These are phyloP conservation scores for Crotalus helleri DNA, from an alignment of 2,113 vertebrate genomes.

Conservation along the genomic window DNA sequence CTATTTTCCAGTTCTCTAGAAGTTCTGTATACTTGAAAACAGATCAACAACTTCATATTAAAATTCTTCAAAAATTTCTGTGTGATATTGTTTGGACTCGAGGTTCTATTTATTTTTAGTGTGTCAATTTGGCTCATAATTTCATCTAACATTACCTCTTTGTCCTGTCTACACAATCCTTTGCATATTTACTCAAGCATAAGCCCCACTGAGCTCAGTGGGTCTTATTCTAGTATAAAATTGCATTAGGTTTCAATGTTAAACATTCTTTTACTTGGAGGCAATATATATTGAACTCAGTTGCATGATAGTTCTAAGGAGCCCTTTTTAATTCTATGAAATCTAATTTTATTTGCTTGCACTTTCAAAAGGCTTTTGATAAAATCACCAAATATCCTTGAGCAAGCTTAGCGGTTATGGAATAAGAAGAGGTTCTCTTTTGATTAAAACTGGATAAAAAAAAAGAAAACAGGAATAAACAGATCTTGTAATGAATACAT, in stretches of 20 bases:
- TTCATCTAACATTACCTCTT: not conserved
- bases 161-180: not conserved
- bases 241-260: not conserved
- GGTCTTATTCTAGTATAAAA: not conserved
- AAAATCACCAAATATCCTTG: not conserved
- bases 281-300: not conserved
- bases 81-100: not conserved
- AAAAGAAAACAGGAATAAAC: not conserved
- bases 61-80: not conserved
- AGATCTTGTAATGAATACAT: not conserved
- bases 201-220: not conserved
- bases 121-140: not conserved
- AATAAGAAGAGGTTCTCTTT: not conserved
- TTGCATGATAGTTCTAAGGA: not conserved
- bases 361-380: not conserved
- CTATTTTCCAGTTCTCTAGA: not conserved
- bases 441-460: not conserved
- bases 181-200: not conserved
- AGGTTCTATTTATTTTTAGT: not conserved
- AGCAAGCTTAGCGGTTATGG: not conserved
- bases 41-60: not conserved
- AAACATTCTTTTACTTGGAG: not conserved
- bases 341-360: not conserved
- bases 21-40: not conserved
- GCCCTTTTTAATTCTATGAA: not conserved